Conservation (phyloP, 2,797 vertebrate species). For the Zenarchopterus dispar region DNA sequence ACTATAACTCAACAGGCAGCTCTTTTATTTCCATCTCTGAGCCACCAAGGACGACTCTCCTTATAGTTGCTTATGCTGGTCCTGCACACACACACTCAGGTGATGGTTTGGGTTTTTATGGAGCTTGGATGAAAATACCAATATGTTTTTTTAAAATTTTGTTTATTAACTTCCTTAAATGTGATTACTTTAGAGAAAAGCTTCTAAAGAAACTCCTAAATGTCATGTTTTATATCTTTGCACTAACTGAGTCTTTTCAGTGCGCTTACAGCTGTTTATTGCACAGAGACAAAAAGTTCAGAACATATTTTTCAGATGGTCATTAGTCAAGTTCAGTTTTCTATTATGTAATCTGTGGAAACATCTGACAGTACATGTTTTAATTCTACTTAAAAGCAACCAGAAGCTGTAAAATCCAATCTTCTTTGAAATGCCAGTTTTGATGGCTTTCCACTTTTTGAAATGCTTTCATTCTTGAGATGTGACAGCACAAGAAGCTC, state of each 20-base stretch:
- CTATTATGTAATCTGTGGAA: constrained; percentile 16
- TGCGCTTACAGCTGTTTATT: constrained; percentile 29
- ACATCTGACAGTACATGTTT: constrained; percentile 6
- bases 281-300: constrained; percentile 30
- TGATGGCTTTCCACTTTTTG: constrained; percentile 31
- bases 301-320: constrained; percentile 27
- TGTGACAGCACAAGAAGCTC: constrained; percentile 49
- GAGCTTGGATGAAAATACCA: constrained; percentile 43
- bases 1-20: constrained; percentile 78
- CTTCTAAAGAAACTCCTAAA: constrained; percentile 25
- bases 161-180: constrained; percentile 31
- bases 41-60: constrained; percentile 49
- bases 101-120: constrained; percentile 49
- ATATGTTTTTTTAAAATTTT: constrained; percentile 22
- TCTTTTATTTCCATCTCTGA: constrained; percentile 69
- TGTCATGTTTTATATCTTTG: constrained; percentile 28
- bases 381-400: constrained; percentile 11
- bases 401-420: neutral
- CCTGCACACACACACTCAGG: constrained; percentile 36
- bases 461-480: constrained; percentile 49
- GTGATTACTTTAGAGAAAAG: constrained; percentile 29
- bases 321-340: constrained; percentile 16
- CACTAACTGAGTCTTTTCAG: constrained; percentile 49
- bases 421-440: constrained; percentile 47
- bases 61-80: constrained; percentile 41